Evolutionary conservation across 2,113 vertebrate genomes (phyloP), one percentile per base, ranked within the genome.

Genomic region (Salvelinus sp.): DNA sequence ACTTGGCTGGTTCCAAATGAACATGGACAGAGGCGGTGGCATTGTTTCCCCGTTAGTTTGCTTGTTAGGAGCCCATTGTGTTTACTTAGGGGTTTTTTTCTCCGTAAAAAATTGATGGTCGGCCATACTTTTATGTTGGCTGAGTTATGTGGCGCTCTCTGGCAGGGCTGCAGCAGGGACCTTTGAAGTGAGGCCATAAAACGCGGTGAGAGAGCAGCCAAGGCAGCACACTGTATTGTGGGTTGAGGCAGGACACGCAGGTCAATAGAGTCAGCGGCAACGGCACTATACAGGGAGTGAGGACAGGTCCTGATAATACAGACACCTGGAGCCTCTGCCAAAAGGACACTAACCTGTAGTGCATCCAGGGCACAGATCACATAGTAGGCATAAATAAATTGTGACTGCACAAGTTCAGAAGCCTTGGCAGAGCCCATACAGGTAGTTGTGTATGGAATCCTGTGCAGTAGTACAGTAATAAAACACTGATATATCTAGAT

Each of bases 161-260:
- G 84, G 83, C 79, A 83, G 66, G 67, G 75, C 74, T 86, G 76
- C 79, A 74, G 83, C 67, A 75, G 62, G 71, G 78, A 69, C 79
- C 89, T 92, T 92, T 91, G 88, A 92, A 90, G 86, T 89, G 60
- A 57, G 71, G 85, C 87, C 83, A 89, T 88, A 82, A 91, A 88
- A 73, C 4, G 58, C 7, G 50, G 63, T 6, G 64, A 58, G 69
- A 50, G 70, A 72, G 74, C 38, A 3, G 86, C 81, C 85, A 79
- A 84, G 70, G 84, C 76, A 57, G 76, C 78, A 54, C 73, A 75
- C 84, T 90, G 75, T 74, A 82, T 69, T 60, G 33, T 70, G 79
- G 75, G 79, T 81, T 85, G 81, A 86, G 70, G 85, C 76, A 80
- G 84, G 78, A 86, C 79, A 76, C 75, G 67, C 64, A 67, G 83